Evolutionary conservation across 1,140 invertebrate species (phyloP).

Genomic region (Drosophila pachea): DNA sequence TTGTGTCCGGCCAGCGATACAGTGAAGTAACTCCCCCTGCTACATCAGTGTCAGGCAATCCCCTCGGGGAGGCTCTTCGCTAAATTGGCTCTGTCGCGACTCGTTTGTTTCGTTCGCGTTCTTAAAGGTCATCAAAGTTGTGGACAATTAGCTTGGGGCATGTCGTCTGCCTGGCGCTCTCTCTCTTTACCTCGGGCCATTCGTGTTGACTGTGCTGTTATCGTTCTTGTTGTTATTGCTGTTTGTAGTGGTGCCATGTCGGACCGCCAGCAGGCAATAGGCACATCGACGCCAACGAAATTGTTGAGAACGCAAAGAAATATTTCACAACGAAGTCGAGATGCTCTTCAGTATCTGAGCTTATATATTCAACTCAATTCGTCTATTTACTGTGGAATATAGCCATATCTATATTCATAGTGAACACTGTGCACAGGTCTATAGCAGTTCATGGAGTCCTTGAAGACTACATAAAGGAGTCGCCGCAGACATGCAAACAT

Average conservation of each 20-base stretch:
- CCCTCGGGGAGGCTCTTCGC: background rate
- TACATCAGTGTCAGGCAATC: background rate
- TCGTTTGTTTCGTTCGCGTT: constrained; percentile 50
- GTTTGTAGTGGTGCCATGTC: constrained; percentile 11
- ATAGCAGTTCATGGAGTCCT: constrained; percentile 1
- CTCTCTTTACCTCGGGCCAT: constrained; percentile 61
- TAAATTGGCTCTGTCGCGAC: constrained; percentile 31
- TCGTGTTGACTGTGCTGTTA: background rate
- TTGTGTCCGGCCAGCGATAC: constrained; percentile 37
- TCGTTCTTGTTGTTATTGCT: background rate
- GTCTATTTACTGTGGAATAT: background rate
- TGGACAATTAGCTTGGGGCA: constrained; percentile 60
- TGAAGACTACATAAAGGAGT: constrained; percentile 44
- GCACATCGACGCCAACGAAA: constrained; percentile 49
- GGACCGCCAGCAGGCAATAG: constrained; percentile 18
- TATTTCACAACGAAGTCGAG: constrained; percentile 5
- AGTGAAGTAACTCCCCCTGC: constrained; percentile 40
- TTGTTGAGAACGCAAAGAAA: constrained; percentile 43
- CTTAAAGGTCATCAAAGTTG: constrained; percentile 61
- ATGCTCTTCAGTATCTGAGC: constrained; percentile 25
- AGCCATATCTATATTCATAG: too few species aligned
- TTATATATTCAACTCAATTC: background rate
- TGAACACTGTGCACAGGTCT: constrained; percentile 15
- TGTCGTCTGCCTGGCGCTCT: constrained; percentile 47
- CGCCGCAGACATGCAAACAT: constrained; percentile 59